phyloP scores from a whole-genome alignment of 2,113 vertebrate genomes.

The Leucosticte australis region DNA sequence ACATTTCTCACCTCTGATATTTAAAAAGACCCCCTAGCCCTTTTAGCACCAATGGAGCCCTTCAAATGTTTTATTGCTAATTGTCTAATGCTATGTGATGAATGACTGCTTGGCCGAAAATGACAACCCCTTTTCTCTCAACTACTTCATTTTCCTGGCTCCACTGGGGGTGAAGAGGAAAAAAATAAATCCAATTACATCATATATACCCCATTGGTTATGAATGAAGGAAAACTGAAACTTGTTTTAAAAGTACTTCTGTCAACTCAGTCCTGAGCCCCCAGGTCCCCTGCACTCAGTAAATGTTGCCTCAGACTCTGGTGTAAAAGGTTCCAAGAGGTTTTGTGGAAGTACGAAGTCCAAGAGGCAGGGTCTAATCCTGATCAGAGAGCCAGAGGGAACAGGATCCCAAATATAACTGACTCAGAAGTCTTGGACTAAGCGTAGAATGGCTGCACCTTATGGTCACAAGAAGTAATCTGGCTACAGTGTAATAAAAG shows the following conservation, averaged over 20 bases:
- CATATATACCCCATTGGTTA: conserved; percentile 30
- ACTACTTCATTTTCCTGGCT: conserved; percentile 66
- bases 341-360: not conserved
- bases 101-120: conserved; percentile 48
- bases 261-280: not conserved
- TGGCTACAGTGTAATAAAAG: not conserved
- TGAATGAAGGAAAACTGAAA: conserved; percentile 41
- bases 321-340: not conserved
- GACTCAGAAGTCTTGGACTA: not conserved
- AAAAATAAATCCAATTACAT: conserved; percentile 68
- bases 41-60: conserved; percentile 35
- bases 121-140: conserved; percentile 58
- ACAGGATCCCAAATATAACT: not conserved
- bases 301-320: not conserved
- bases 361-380: not conserved
- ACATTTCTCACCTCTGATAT: conserved; percentile 34
- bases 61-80: conserved; percentile 59
- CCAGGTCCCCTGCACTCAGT: not conserved
- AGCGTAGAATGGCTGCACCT: not conserved
- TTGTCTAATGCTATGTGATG: conserved; percentile 57
- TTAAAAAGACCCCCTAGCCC: not conserved
- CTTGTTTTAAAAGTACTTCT: conserved; percentile 22
- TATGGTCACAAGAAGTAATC: not conserved
- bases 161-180: conserved; percentile 64
- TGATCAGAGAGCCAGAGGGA: not conserved